A percentile compares a stretch with the other conserved stretches of the same genome.
Evolutionary conservation across 2,113 vertebrate genomes (phyloP).

Genomic region (Ctenodactylus gundi): DNA sequence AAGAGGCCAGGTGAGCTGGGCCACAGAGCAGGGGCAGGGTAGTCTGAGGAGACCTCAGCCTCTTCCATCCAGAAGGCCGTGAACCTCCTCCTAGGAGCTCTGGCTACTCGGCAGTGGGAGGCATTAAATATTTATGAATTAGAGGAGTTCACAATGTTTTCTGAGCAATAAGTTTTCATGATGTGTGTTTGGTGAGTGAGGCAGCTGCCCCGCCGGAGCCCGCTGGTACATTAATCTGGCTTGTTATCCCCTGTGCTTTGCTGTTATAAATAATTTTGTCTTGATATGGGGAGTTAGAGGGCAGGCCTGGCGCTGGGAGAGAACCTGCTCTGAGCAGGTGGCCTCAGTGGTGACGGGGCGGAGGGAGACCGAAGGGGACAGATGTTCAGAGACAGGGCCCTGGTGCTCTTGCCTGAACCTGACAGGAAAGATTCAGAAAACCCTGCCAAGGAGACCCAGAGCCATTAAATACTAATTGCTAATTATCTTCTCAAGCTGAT

Average conservation of each 20-base stretch:
- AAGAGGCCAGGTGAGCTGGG: not conserved
- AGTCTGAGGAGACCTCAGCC: conserved; percentile 28
- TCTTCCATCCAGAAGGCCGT: conserved; percentile 84
- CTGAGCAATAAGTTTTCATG: conserved; percentile 82
- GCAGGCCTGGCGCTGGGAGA: not conserved
- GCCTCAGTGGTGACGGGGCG: not conserved
- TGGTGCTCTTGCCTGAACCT: not conserved
- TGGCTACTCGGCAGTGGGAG: conserved; percentile 60
- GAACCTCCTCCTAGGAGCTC: conserved; percentile 87
- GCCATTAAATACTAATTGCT: conserved; percentile 60
- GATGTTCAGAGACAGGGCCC: not conserved
- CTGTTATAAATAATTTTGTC: conserved; percentile 81
- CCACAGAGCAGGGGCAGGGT: not conserved
- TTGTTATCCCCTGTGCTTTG: conserved; percentile 79
- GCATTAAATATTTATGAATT: conserved; percentile 92
- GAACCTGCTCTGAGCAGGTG: not conserved
- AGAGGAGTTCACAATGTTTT: conserved; percentile 82
- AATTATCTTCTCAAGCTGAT: conserved; percentile 53
- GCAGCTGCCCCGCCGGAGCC: conserved; percentile 76
- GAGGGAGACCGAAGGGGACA: not conserved
- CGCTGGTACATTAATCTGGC: conserved; percentile 80
- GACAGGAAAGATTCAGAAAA: conserved; percentile 52
- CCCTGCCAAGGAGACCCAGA: conserved; percentile 31
- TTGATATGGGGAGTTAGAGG: conserved; percentile 52
- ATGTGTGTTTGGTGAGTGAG: conserved; percentile 82